These are phyloP conservation scores for Bombyx mori DNA, from an alignment of 1,140 invertebrate genomes.

Conservation along the genomic window DNA sequence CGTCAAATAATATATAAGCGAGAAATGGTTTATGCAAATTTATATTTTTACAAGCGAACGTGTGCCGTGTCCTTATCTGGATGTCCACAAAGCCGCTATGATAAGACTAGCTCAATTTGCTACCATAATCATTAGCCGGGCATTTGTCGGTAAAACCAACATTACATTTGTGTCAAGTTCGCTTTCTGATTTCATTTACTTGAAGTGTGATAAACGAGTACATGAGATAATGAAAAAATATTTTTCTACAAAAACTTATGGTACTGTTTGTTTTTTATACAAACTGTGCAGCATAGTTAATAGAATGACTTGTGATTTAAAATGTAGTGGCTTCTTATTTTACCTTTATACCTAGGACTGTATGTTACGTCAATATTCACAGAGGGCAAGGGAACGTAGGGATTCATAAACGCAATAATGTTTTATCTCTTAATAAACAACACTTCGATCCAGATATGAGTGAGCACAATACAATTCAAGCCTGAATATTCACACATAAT, in stretches of 20 bases:
- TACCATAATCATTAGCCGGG: constrained; percentile 29
- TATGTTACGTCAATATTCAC: too few species aligned
- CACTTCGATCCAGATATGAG: too few species aligned
- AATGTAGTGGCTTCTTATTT: too few species aligned
- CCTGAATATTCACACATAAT: too few species aligned
- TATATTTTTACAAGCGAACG: constrained; percentile 5
- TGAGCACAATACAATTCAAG: too few species aligned
- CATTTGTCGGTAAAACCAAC: constrained; percentile 15
- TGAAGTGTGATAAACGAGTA: not conserved
- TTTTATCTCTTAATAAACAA: too few species aligned
- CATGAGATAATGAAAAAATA: too few species aligned
- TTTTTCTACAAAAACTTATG: not conserved
- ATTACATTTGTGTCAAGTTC: constrained; percentile 16
- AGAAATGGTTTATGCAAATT: constrained; percentile 2
- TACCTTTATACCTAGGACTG: too few species aligned
- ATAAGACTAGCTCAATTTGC: constrained; percentile 23
- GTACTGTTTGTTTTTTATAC: not conserved
- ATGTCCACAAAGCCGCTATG: constrained; percentile 21
- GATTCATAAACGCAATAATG: too few species aligned
- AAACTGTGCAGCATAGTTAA: too few species aligned
- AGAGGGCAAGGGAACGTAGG: too few species aligned
- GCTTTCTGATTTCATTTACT: not conserved
- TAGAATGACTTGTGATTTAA: too few species aligned
- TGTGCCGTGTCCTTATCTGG: constrained; percentile 19
- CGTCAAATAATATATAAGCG: not conserved